Evolutionary conservation across 2,888 invertebrate genomes (phyloP).

Genomic region (Gortyna flavago): DNA sequence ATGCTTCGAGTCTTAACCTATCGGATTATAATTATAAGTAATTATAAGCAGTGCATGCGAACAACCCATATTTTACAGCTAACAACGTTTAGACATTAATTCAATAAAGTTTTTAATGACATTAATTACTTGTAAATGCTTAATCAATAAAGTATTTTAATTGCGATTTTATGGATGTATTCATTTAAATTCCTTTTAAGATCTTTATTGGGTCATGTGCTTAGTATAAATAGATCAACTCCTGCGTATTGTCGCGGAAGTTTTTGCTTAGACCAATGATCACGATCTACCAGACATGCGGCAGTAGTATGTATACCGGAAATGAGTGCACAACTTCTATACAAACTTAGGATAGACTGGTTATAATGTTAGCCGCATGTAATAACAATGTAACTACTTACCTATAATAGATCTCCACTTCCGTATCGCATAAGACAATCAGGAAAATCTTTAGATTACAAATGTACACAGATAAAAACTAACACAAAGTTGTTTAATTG

Average conservation of each 20-base stretch:
- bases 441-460: slow-evolving; percentile 35
- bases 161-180: slow-evolving; percentile 4
- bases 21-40: too few relatives aligned
- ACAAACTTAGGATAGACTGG: slow-evolving; percentile 38
- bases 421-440: slow-evolving; percentile 47
- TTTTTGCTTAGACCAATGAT: slow-evolving; percentile 2
- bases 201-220: background rate
- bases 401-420: slow-evolving; percentile 30
- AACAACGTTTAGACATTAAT: slow-evolving; percentile 15
- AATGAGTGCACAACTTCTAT: slow-evolving; percentile 21
- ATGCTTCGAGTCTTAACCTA: slow-evolving; percentile 2
- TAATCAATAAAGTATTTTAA: slow-evolving; percentile 6
- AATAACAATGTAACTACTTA: slow-evolving; percentile 42
- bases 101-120: too few relatives aligned
- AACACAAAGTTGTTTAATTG: slow-evolving; percentile 11
- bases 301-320: slow-evolving; percentile 50
- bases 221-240: background rate
- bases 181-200: background rate
- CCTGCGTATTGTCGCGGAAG: slow-evolving; percentile 41
- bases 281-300: slow-evolving; percentile 56
- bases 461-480: slow-evolving; percentile 9
- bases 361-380: slow-evolving; percentile 27
- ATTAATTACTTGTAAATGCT: slow-evolving; percentile 17
- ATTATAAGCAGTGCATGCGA: slow-evolving; percentile 25
- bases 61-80: slow-evolving; percentile 23